Percentiles rank a stretch among this genome's conserved stretches.
phyloP scores from a whole-genome alignment of 2,888 invertebrate species.

The Anoncus sp. region DNA sequence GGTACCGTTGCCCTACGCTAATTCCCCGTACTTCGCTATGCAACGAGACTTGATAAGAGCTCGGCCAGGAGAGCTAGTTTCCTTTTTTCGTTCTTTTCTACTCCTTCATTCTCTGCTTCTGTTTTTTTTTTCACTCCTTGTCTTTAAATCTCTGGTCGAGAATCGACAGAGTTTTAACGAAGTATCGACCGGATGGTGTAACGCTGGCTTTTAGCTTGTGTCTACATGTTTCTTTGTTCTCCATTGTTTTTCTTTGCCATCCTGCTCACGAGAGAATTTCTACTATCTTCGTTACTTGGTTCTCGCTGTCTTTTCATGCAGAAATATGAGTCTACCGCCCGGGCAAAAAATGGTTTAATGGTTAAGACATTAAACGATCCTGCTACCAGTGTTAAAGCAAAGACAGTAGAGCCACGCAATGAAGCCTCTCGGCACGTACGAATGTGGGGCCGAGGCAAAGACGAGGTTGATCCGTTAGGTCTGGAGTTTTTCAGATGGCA shows the following conservation, averaged over 20 bases:
- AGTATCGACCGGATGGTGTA: conserved; percentile 17
- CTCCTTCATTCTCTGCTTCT: not conserved
- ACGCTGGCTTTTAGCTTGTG: not conserved
- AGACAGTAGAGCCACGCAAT: no score
- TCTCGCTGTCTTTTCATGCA: not conserved
- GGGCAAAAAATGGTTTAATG: not conserved
- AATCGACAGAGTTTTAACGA: conserved; percentile 2
- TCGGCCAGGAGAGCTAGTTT: conserved; percentile 5
- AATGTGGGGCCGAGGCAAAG: no score
- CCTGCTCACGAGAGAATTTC: not conserved
- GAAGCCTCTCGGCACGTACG: no score
- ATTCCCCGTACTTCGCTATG: conserved; percentile 36
- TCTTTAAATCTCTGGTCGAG: conserved; percentile 28
- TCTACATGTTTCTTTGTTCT: conserved; percentile 8
- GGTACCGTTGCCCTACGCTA: conserved; percentile 43
- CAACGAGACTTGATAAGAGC: conserved; percentile 31
- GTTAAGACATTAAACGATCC: no score
- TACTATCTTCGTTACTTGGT: not conserved
- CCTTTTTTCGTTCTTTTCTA: conserved; percentile 19
- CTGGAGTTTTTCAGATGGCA: no score
- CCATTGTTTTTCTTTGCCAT: not conserved
- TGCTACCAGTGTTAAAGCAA: no score
- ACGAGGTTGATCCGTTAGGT: no score
- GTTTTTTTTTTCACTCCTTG: conserved; percentile 6
- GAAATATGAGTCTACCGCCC: not conserved